These are phyloP conservation scores for Enteromius trimaculatus DNA, from an alignment of 2,797 vertebrate species.

Conservation along the genomic window DNA sequence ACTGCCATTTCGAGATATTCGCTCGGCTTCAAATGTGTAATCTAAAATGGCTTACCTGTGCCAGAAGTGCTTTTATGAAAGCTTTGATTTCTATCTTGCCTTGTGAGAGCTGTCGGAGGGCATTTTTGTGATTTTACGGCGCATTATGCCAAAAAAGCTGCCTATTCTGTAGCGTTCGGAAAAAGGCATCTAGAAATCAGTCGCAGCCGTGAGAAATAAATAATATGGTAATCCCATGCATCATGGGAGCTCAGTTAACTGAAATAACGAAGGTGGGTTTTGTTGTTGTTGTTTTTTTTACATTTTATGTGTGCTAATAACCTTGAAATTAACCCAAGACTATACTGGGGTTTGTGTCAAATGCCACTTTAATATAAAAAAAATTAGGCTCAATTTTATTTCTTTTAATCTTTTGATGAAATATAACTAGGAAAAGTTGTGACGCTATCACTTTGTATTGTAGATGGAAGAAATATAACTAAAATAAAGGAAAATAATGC, in stretches of 20 bases:
- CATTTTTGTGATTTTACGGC: slow-evolving; percentile 48
- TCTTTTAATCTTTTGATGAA: background rate
- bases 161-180: slow-evolving; percentile 7
- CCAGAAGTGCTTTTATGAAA: slow-evolving; percentile 53
- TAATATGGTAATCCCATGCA: slow-evolving; percentile 24
- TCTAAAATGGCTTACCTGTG: slow-evolving; percentile 56
- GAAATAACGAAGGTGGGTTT: background rate
- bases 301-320: background rate
- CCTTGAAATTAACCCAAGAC: slow-evolving; percentile 10
- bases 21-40: slow-evolving; percentile 41
- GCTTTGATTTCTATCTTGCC: slow-evolving; percentile 54
- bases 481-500: background rate
- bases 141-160: slow-evolving; percentile 51
- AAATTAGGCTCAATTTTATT: too few relatives aligned
- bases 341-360: background rate
- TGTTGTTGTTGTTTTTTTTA: too few relatives aligned
- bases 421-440: background rate
- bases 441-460: background rate
- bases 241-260: slow-evolving; percentile 6
- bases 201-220: slow-evolving; percentile 11
- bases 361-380: background rate
- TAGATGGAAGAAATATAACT: background rate
- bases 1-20: slow-evolving; percentile 58
- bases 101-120: slow-evolving; percentile 40
- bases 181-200: slow-evolving; percentile 16